Evolutionary conservation across 2,113 vertebrate species (phyloP).

Genomic region (Platichthys flesus): DNA sequence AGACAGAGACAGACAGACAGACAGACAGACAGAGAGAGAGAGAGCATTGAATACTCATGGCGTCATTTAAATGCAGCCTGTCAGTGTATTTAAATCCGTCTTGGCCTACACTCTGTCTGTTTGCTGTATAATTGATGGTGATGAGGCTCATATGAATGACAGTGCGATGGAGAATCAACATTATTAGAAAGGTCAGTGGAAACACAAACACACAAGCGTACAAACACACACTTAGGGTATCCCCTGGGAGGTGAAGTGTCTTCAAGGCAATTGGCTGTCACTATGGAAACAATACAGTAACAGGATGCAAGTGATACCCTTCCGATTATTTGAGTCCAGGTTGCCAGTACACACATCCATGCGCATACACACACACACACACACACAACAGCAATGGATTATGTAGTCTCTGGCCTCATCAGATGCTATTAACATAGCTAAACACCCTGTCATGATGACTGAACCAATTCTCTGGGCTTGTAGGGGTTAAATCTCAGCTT

Average conservation of each 20-base stretch:
- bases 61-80: neutral
- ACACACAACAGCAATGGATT: slow-evolving; percentile 11
- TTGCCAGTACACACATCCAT: slow-evolving; percentile 13
- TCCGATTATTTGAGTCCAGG: too few species aligned
- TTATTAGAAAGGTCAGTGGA: slow-evolving; percentile 50
- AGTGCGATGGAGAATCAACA: slow-evolving; percentile 25
- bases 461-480: neutral
- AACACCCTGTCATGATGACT: slow-evolving; percentile 24
- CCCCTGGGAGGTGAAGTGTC: slow-evolving; percentile 32
- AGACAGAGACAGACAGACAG: neutral
- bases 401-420: too few species aligned
- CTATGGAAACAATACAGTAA: slow-evolving; percentile 65
- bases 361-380: slow-evolving; percentile 21
- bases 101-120: slow-evolving; percentile 5
- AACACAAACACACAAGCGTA: slow-evolving; percentile 9
- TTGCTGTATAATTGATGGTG: slow-evolving; percentile 41
- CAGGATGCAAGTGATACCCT: neutral
- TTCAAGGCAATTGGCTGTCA: slow-evolving; percentile 59
- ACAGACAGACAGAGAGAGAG: neutral
- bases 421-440: slow-evolving; percentile 31
- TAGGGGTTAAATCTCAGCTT: slow-evolving; percentile 26
- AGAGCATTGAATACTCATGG: neutral
- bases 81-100: slow-evolving; percentile 13
- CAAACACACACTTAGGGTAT: slow-evolving; percentile 23
- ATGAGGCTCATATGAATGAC: slow-evolving; percentile 47